Evolutionary conservation across 2,888 invertebrate species (phyloP), one percentile per base, ranked within the genome.

Genomic region (Synanthedon myopaeformis): DNA sequence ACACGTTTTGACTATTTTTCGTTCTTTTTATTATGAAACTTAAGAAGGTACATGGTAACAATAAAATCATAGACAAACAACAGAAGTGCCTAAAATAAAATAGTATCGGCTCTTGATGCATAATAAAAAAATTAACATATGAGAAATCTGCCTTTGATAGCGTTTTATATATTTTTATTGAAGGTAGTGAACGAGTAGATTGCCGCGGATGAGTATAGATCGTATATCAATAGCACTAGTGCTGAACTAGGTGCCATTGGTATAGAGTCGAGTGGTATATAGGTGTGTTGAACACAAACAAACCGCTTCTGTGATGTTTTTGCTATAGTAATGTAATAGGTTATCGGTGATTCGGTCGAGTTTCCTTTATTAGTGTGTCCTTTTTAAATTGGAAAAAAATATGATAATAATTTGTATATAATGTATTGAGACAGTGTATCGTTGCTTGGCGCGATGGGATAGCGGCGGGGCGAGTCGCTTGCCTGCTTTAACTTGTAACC

Each of bases 271-370:
- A 67, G 69, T 23, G 45, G 52, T 13, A 56, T 54, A 58, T 53
- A 35, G 64, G 69, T 69, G 76, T 76, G 75, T 75, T 64, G 74
- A 75, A 78, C 79, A 77, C 79, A 69, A 73, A 67, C 74, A 69
- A 73, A 67, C 74, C 69, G 84, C 84, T 84, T 82, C 78, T 83
- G 85, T 80, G 83, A 81, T 83, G 82, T 79, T 70, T 72, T 76
- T 70, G 78, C 80, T 79, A 65, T 77, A 78, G 81, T 70, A 69
- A 70, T 74, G 35, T 35, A 35, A 72, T 62, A 61, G 42, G 63
- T 49, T n/a, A 62, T 63, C 62, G 63, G 62, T 59, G 59, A 59
- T 58, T 63, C 61, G 63, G 57, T 64, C 45, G 45, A 14, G 12
- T 45, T 45, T 81, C 61, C 68, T 76, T 74, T 74, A 73, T 68